Conservation (phyloP, 2,888 invertebrate species). For the Campoplex capitator region DNA sequence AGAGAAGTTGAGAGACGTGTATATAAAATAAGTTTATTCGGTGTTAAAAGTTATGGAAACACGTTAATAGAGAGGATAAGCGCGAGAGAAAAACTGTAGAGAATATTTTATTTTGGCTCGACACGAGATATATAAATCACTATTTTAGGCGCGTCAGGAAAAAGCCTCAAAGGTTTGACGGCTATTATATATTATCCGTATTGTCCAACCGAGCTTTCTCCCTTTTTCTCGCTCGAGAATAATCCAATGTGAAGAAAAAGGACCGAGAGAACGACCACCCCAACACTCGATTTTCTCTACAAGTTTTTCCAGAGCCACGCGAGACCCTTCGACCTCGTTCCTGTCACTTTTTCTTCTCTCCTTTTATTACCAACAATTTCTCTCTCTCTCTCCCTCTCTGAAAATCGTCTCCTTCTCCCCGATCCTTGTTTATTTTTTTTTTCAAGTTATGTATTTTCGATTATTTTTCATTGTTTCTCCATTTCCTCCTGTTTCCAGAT, state of each 20-base stretch:
- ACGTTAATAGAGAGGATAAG: neutral
- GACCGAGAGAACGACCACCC: constrained; percentile 1
- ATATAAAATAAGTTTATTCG: neutral
- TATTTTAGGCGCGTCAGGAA: constrained; percentile 37
- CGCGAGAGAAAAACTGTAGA: constrained; percentile 18
- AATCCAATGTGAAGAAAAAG: neutral
- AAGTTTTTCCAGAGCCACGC: constrained; percentile 54
- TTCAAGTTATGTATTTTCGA: neutral
- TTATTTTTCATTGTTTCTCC: neutral
- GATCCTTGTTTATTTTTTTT: neutral
- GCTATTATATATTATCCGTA: constrained; percentile 23
- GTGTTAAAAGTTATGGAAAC: constrained; percentile 21
- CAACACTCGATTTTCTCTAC: constrained; percentile 35
- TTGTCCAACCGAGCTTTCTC: constrained; percentile 14
- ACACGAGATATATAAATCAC: constrained; percentile 45
- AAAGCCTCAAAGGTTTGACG: constrained; percentile 11
- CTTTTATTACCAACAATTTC: neutral
- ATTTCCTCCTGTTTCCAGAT: neutral
- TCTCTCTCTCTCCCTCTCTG: neutral
- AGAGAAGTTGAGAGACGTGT: neutral
- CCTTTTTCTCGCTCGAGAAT: neutral
- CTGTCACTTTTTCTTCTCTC: neutral
- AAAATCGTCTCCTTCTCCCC: neutral
- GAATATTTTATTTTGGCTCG: neutral
- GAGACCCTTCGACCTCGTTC: constrained; percentile 56